Base-by-base conservation (phyloP, 2,113 vertebrate genomes). In the Ptilonorhynchus violaceus region DNA sequence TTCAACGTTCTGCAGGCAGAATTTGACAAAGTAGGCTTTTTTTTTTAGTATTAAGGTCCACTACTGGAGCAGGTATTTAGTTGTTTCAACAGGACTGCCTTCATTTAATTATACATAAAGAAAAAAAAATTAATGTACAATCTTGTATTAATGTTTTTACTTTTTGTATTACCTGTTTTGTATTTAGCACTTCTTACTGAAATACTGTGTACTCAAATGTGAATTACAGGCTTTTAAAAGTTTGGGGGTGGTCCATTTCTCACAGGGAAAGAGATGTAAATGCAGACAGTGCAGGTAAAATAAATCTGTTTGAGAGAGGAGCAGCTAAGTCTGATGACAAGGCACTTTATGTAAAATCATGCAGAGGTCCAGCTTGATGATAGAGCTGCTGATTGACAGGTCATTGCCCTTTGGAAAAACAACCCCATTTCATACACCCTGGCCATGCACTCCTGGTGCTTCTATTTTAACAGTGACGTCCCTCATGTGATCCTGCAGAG, bases 21-120 rank as follows among this genome's bases (percentile, higher is more conserved):
- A 60, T 97, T 98, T 89, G 99, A 99, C 55, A 99, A 99, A 98
- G 99, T 99, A 98, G 55, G 85, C 31, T 18, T 13, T 41, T 74
- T 39, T 12, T 16, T 67, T 37, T 31, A 18, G 27, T 52, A 28
- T 33, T 82, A 7, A 74, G 79, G 56, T 62, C 11, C 33, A 24
- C 31, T 64, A 10, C 17, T 73, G 21, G 27, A 70, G 5, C 31
- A 75, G 31, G 1, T 80, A 44, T 62, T 88, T 33, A 69, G 25
- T 60, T 88, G 42, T 53, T 17, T 59, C 28, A 53, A 31, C 41
- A 87, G 8, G 35, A 76, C 9, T 66, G 31, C 39, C 28, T 69
- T 73, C 41, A 52, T 52, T 76, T 88, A 69, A 41, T 58, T 52
- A 33, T 39, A 18, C 7, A 27, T 21, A 39, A 74, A 67, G 23